A percentile compares a stretch with the other conserved stretches of the same genome.
Conservation (phyloP, 2,888 invertebrate species). For the Argynnis bischoffii region DNA sequence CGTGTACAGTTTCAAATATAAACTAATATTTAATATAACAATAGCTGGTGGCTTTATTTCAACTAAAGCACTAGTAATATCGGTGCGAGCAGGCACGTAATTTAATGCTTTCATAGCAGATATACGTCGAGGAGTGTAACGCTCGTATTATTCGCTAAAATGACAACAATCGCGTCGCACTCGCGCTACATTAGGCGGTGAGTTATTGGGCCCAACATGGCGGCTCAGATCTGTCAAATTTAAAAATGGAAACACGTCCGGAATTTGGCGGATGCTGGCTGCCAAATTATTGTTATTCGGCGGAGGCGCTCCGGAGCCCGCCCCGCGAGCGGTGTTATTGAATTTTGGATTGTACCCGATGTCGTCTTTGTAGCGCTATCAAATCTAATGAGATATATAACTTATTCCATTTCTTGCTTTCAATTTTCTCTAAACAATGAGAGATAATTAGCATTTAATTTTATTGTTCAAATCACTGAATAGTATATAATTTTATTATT, state of each 20-base stretch:
- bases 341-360: conserved; percentile 69
- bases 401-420: conserved; percentile 20
- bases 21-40: conserved; percentile 20
- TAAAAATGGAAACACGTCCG: conserved; percentile 79
- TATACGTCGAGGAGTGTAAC: conserved; percentile 74
- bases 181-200: conserved; percentile 73
- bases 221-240: conserved; percentile 75
- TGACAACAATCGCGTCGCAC: conserved; percentile 75
- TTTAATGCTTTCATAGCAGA: conserved; percentile 73
- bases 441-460: not conserved
- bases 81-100: conserved; percentile 60
- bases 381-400: conserved; percentile 54
- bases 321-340: conserved; percentile 69
- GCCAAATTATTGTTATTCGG: conserved; percentile 81
- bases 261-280: conserved; percentile 73
- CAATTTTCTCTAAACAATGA: not conserved
- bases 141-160: conserved; percentile 76
- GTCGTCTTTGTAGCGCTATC: conserved; percentile 61
- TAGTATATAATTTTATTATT: too few species aligned
- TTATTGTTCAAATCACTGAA: too few species aligned
- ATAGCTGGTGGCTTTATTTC: conserved; percentile 40
- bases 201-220: conserved; percentile 49
- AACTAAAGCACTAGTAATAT: conserved; percentile 56
- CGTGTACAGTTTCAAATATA: not conserved
- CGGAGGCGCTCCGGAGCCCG: conserved; percentile 55